These are phyloP conservation scores for Agrilus cyanescens DNA, from an alignment of 2,888 invertebrate genomes.

Conservation along the genomic window DNA sequence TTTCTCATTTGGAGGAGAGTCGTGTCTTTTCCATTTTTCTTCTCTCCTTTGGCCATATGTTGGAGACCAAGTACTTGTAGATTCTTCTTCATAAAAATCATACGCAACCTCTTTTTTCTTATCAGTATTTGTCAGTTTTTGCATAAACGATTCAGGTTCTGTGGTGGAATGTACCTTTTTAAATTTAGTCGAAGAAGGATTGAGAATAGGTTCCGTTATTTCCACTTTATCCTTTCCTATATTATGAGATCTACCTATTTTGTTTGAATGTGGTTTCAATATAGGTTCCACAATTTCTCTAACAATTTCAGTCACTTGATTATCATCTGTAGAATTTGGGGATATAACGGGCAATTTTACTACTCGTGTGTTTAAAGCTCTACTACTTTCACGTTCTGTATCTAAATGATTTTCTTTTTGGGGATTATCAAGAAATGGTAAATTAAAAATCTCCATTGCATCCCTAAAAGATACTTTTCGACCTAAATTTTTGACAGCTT, in stretches of 20 bases:
- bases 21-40: constrained; percentile 31
- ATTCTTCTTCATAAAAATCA: constrained; percentile 27
- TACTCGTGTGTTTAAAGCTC: constrained; percentile 42
- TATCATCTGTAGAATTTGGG: constrained; percentile 1
- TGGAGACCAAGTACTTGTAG: constrained; percentile 28
- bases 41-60: constrained; percentile 16
- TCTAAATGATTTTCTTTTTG: constrained; percentile 36
- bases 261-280: constrained; percentile 47
- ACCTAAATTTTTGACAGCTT: constrained; percentile 23
- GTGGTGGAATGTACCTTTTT: constrained; percentile 4
- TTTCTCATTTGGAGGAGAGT: constrained; percentile 21
- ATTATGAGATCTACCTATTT: constrained; percentile 40
- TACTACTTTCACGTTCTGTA: constrained; percentile 40
- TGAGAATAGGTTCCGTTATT: constrained; percentile 54
- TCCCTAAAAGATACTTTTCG: constrained; percentile 25
- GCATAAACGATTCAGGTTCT: constrained; percentile 1
- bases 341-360: constrained; percentile 15
- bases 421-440: constrained; percentile 34
- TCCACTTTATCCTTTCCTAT: constrained; percentile 37
- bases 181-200: constrained; percentile 25
- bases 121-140: constrained; percentile 32
- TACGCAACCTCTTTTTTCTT: constrained; percentile 26
- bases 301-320: constrained; percentile 14
- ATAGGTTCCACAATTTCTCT: constrained; percentile 67
- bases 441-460: constrained; percentile 36